These are phyloP conservation scores for Masnerella sp. DNA, from an alignment of 2,888 invertebrate species.

Conservation along the genomic window DNA sequence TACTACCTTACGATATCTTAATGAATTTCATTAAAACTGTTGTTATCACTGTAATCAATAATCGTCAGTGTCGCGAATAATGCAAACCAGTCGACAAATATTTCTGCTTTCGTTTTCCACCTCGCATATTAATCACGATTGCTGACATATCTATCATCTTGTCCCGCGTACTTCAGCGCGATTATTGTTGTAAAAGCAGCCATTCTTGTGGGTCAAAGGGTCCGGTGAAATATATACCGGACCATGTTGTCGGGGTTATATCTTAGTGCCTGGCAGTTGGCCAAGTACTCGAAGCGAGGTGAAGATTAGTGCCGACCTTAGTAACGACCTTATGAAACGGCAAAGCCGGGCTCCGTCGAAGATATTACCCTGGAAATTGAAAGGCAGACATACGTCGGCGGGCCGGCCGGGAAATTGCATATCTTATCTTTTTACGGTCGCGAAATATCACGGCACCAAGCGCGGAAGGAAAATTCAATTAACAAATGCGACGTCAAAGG, in stretches of 20 bases:
- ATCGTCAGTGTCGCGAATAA: no score
- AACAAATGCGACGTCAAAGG: constrained; percentile 2
- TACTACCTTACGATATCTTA: no score
- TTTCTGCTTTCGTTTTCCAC: no score
- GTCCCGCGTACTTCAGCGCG: constrained; percentile 5
- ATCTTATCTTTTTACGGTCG: constrained; percentile 4
- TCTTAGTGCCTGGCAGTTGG: constrained; percentile 69
- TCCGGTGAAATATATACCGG: constrained; percentile 62
- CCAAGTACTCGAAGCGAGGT: constrained; percentile 67
- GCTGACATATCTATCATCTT: constrained; percentile 18
- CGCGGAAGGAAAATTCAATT: background rate
- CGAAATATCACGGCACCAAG: background rate
- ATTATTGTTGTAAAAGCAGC: constrained; percentile 34
- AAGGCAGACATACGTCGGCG: constrained; percentile 64
- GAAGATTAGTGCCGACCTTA: constrained; percentile 71
- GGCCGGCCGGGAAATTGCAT: constrained; percentile 3
- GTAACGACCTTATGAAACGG: constrained; percentile 73
- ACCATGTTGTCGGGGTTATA: constrained; percentile 67
- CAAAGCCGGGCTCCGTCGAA: constrained; percentile 64
- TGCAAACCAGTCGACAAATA: no score
- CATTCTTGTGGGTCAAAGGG: constrained; percentile 30
- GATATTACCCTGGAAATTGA: constrained; percentile 72
- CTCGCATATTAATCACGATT: no score
- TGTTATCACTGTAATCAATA: no score
- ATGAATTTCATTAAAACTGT: no score